Evolutionary conservation across 2,888 invertebrate genomes (phyloP), one percentile per base, ranked within the genome.

Genomic region (Sphaerophoria taeniata): DNA sequence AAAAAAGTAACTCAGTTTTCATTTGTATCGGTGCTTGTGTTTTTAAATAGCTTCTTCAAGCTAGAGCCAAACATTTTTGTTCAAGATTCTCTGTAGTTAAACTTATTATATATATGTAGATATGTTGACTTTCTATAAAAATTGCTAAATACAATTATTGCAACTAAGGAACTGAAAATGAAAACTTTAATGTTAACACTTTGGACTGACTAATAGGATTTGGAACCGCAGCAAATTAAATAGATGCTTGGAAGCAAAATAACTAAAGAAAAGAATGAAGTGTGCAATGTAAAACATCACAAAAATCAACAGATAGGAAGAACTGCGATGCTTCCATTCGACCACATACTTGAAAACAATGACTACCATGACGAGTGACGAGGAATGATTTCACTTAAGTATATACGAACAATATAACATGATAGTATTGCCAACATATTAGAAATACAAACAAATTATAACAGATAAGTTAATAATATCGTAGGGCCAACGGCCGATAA

Each of bases 251-350:
- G 73, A 73, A 77, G 53, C 76, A 53, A 81, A 85, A 85, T 73
- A 80, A 77, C 76, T 70, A 70, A 73, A 72, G 60, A 70, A 47
- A 39, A 65, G 14, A 78, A 67, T 61, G 61, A 63, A 67, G 34
- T 58, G 24, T 65, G 45, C 61, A 76, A 69, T 63, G 77, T 72
- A 80, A 76, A 74, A 49, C 72, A 80, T 80, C 80, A 85, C 80
- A 76, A 74, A 49, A 69, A 80, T 80, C 80, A 85, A 85, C 85
- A 77, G 80, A 85, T 85, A 77, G 72, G 73, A 76, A 47, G 47
- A 56, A 63, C 34, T 34, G n/a, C n/a, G 16, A 3, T 55, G 3
- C 70, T 36, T 78, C 43, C 45, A 56, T 69, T 72, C 45, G 34
- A 73, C 65, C 73, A 49, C 43, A 43, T 55, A n/a, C 70, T 33